phyloP scores from a whole-genome alignment of 2,888 invertebrate species.

The Choristoneura rosaceana region DNA sequence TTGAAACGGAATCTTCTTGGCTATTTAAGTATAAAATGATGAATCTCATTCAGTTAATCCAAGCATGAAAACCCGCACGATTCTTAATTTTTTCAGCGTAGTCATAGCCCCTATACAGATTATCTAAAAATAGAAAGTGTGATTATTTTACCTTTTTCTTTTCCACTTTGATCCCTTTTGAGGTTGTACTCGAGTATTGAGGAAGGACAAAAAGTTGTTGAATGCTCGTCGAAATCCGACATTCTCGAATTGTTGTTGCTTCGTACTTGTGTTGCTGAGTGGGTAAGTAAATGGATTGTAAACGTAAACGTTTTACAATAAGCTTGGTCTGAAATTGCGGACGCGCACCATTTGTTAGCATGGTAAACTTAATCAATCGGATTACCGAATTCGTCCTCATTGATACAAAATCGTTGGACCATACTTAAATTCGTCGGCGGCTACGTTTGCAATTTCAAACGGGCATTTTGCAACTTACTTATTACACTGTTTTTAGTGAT shows the following conservation, averaged over 20 bases:
- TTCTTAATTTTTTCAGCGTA: conserved; percentile 9
- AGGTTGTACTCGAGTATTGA: conserved; percentile 22
- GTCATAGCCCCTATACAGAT: conserved; percentile 15
- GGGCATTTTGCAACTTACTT: not conserved
- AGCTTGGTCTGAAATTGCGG: conserved; percentile 4
- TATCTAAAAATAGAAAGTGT: conserved; percentile 21
- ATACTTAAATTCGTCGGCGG: conserved; percentile 11
- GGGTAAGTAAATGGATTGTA: conserved; percentile 2
- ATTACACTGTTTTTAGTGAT: no score
- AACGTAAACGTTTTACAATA: conserved; percentile 3
- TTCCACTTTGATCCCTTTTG: conserved; percentile 14
- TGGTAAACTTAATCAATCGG: conserved; percentile 32
- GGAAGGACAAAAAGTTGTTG: conserved; percentile 21
- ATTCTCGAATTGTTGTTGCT: not conserved
- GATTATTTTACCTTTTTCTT: conserved; percentile 22
- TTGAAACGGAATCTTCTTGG: conserved; percentile 7
- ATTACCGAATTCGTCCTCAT: conserved; percentile 24
- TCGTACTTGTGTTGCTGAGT: not conserved
- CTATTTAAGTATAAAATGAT: not conserved
- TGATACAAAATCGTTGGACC: conserved; percentile 15
- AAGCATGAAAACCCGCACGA: conserved; percentile 1
- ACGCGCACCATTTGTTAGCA: conserved; percentile 18
- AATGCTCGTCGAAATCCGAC: conserved; percentile 8
- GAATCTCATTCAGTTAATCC: not conserved
- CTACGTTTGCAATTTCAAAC: not conserved